Base-by-base conservation (phyloP, 2,888 invertebrate species). In the Cotesia congregata region DNA sequence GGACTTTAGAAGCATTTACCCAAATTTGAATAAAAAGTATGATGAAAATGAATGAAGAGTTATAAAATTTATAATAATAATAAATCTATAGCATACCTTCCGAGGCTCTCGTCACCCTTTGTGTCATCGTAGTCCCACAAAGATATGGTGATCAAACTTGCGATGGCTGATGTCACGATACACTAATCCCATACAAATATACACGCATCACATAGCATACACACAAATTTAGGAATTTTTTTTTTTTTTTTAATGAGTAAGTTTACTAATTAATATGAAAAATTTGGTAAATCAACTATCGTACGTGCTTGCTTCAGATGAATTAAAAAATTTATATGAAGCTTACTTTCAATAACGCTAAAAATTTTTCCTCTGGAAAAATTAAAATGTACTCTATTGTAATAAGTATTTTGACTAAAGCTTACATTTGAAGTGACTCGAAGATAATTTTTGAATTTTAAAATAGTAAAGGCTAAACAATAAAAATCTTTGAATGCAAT, bases 81-180 rank as follows among this genome's bases (percentile, higher is more conserved):
- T 71, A 65, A 50, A 50, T 61, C 39, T 75, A 78, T 85, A 83
- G 83, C 93, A 92, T 92, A 96, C 95, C 95, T 95, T 91, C 97
- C 97, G 84, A 97, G 92, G 85, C 93, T 93, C 91, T 97, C 97
- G 91, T 98, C 97, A 83, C 93, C 93, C 89, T 94, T 93, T 85
- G 94, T 93, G 85, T 96, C 95, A 90, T 98, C 98, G 90, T 94
- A 94, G 92, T 98, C 97, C 92, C 94, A 94, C 83, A 97, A 91
- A 88, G 94, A 94, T 83, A 97, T 90, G 85, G 93, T 93, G 90
- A 95, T 91, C 88, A 92, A 91, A 91, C 95, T 95, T 83, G 95
- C 94, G 90, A 93, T 90, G 90, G 93, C 88, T 83, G 89, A 89
- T 83, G 85, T 85, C 85, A 90, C 84, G 83, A 85, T 85, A 85